Conservation (phyloP, 1,140 invertebrate species). For the Mylabris phalerata region DNA sequence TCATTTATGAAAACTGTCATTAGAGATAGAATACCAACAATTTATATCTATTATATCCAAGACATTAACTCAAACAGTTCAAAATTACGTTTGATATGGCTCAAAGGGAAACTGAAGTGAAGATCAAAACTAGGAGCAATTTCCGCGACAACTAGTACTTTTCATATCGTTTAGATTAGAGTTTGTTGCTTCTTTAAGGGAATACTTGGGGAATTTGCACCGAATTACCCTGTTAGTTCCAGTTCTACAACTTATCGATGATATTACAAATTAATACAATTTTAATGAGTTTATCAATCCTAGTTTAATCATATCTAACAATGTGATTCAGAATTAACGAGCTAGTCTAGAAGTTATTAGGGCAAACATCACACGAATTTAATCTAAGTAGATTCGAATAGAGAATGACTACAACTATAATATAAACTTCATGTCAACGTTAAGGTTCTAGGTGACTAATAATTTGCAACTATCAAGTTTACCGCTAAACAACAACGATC, state of each 20-base stretch:
- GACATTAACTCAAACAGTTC: conserved; percentile 32
- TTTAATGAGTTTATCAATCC: too few species aligned
- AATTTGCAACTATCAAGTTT: conserved; percentile 5
- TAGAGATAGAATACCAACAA: conserved; percentile 1
- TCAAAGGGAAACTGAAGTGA: background rate
- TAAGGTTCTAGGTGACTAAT: conserved; percentile 4
- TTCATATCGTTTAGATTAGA: background rate
- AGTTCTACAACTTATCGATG: too few species aligned
- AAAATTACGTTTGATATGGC: conserved; percentile 29
- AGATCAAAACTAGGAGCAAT: conserved; percentile 13
- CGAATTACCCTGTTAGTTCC: too few species aligned
- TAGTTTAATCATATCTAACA: too few species aligned
- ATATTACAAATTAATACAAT: too few species aligned
- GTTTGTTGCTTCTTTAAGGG: too few species aligned
- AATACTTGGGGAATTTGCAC: too few species aligned
- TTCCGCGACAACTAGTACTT: conserved; percentile 8
- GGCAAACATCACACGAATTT: conserved; percentile 4
- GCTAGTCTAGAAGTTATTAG: background rate
- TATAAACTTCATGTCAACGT: conserved; percentile 1
- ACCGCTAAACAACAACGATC: background rate
- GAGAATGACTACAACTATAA: background rate
- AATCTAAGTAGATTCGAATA: background rate
- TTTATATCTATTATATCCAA: conserved; percentile 35
- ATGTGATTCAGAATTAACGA: too few species aligned
- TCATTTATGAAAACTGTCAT: too few species aligned